Evolutionary conservation across 2,113 vertebrate species (phyloP).

Genomic region (Syrmaticus mikado): DNA sequence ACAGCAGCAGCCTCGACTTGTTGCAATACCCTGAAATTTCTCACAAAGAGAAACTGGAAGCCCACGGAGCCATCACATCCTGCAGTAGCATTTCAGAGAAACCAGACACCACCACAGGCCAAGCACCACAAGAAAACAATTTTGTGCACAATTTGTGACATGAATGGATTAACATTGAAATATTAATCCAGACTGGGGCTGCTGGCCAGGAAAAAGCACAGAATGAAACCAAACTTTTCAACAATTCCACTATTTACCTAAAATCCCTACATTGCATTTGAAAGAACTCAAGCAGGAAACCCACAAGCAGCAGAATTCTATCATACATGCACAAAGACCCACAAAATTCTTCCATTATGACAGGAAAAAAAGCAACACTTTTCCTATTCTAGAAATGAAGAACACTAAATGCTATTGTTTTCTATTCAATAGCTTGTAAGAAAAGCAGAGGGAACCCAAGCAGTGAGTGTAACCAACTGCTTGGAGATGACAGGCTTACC

Average conservation of each 20-base stretch:
- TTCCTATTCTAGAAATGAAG: not conserved
- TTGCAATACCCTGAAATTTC: not conserved
- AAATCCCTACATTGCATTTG: not conserved
- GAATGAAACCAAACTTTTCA: not conserved
- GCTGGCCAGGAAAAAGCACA: not conserved
- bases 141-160: not conserved
- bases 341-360: not conserved
- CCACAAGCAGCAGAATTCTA: not conserved
- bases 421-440: not conserved
- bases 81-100: rapidly evolving
- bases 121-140: not conserved
- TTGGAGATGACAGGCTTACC: not conserved
- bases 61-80: rapidly evolving
- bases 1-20: not conserved
- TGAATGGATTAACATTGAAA: not conserved
- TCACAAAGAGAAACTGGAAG: not conserved
- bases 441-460: not conserved
- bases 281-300: not conserved
- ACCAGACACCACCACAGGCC: rapidly evolving
- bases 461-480: not conserved
- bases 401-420: not conserved
- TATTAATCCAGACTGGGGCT: not conserved
- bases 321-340: not conserved
- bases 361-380: not conserved
- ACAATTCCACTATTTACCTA: not conserved